phyloP scores from a whole-genome alignment of 2,888 invertebrate genomes.

The Chaitophorus viminalis region DNA sequence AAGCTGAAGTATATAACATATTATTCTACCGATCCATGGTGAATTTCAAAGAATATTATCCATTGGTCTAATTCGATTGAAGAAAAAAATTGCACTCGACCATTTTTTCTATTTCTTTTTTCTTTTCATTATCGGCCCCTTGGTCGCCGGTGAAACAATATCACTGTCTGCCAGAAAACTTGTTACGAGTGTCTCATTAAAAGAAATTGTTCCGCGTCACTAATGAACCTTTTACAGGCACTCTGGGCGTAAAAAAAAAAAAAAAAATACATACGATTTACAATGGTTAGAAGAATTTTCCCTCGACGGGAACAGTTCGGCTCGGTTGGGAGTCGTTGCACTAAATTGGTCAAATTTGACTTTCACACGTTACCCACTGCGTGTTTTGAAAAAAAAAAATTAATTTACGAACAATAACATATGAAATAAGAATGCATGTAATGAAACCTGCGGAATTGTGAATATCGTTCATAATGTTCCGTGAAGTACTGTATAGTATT shows the following conservation, averaged over 20 bases:
- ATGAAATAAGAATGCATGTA: not conserved
- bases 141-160: conserved; percentile 25
- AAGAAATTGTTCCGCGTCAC: conserved; percentile 51
- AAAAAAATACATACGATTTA: not conserved
- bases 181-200: conserved; percentile 58
- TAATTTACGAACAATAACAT: not conserved
- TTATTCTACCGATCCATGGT: not conserved
- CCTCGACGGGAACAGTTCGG: not conserved
- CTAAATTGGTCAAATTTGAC: conserved; percentile 59
- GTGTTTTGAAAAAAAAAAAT: conserved; percentile 26
- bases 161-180: conserved; percentile 34
- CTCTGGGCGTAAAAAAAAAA: conserved; percentile 29
- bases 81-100: not conserved
- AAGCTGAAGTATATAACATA: not conserved
- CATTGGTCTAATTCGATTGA: conserved; percentile 12
- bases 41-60: conserved; percentile 1
- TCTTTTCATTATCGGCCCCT: not conserved
- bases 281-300: conserved; percentile 20
- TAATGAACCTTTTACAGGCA: conserved; percentile 58
- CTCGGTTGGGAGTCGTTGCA: conserved; percentile 25
- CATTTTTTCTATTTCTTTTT: conserved; percentile 16
- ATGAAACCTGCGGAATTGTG: not conserved
- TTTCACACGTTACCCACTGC: conserved; percentile 29
- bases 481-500: not conserved
- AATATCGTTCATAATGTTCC: not conserved